phyloP scores from a whole-genome alignment of 2,797 vertebrate genomes.

The Diceros bicornis region DNA sequence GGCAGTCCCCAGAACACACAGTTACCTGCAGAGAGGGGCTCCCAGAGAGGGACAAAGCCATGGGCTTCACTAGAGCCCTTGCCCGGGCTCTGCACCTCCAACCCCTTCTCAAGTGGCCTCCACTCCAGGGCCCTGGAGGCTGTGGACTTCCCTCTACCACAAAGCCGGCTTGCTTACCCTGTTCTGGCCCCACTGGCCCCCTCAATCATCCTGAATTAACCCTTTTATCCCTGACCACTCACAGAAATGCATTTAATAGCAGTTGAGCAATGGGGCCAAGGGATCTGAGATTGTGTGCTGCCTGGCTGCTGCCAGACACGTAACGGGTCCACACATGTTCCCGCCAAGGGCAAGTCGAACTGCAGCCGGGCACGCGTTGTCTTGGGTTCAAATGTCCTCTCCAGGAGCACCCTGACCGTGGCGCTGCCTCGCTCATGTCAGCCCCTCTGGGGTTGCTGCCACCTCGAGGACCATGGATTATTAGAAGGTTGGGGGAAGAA shows the following conservation, averaged over 20 bases:
- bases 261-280: neutral
- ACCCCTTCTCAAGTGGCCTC: constrained; percentile 88
- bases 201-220: constrained; percentile 82
- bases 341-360: neutral
- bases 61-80: constrained; percentile 88
- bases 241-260: neutral
- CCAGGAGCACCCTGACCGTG: neutral
- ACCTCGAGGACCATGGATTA: neutral
- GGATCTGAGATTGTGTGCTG: fast-evolving
- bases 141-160: constrained; percentile 71
- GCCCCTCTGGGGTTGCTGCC: neutral
- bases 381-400: neutral
- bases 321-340: no score
- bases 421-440: fast-evolving
- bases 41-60: constrained; percentile 85
- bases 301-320: neutral
- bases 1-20: constrained; percentile 85
- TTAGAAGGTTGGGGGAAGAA: neutral
- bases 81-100: constrained; percentile 76
- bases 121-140: constrained; percentile 8
- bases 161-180: constrained; percentile 77
- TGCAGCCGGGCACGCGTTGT: neutral
- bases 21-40: constrained; percentile 88
- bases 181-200: constrained; percentile 73
- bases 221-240: constrained; percentile 74